Base-by-base conservation (phyloP, 2,797 vertebrate genomes). In the Otus scops region DNA sequence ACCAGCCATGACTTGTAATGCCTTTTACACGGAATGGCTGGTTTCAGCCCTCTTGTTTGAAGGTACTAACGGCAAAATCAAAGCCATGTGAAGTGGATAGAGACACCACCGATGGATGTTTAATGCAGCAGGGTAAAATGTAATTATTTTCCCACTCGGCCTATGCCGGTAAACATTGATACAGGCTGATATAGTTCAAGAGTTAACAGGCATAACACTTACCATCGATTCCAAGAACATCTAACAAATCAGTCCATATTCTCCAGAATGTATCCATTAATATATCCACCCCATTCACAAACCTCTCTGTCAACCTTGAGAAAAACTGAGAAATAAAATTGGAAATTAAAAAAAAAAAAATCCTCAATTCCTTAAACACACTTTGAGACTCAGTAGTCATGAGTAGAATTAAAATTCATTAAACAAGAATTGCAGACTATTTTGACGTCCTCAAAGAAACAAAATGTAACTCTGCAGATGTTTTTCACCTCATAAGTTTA, bases 221-320 rank as follows among this genome's bases (percentile, higher is more conserved):
- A 99, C 99, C 98, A 81, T 99, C 99, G 48, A 99, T 99, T 87
- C 99, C 99, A 97, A 99, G 98, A 77, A 99, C 99, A 89, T 99
- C 99, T 96, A 99, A 97, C 70, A 99, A 96, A 94, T 99, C 99
- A 0, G 98, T 98, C 99, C 99, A 99, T 79, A 99, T 98, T 96
- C 99, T 99, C 99, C 99, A 99, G 89, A 99, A 92, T 0, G 99
- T 98, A 90, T 99, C 99, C 88, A 99, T 95, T 64, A 99, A 98
- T 47, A 98, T 97, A 92, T 99, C 99, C 89, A 99, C 99, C 20
- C 99, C 98, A 96, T 99, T 98, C 82, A 99, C 99, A 90, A 99
- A 99, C 63, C 98, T 98, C 97, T 99, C 99, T 0, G 99, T 99
- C 56, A 99, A 98, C 97, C 99, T 99, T 93, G 99, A 99, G 98